Percentiles rank a stretch among this genome's conserved stretches.
phyloP scores from a whole-genome alignment of 2,113 vertebrate species.

The Lycaon pictus region DNA sequence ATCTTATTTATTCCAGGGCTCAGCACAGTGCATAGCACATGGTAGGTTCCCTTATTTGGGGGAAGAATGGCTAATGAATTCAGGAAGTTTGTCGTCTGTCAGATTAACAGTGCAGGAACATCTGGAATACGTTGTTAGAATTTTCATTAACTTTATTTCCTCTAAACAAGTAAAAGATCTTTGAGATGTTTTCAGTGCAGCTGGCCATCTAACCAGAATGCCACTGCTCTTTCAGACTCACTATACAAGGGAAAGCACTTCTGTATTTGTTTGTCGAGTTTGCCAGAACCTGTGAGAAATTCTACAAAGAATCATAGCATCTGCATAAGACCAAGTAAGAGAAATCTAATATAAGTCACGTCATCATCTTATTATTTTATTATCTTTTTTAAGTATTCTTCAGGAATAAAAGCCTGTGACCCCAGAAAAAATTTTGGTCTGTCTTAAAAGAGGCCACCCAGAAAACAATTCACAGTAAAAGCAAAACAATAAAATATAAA shows the following conservation, averaged over 20 bases:
- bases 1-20: neutral
- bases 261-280: neutral
- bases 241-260: neutral
- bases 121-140: neutral
- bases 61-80: neutral
- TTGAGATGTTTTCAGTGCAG: neutral
- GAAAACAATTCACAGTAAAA: conserved; percentile 56
- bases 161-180: neutral
- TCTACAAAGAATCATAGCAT: neutral
- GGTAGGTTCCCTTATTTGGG: neutral
- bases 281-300: conserved; percentile 12
- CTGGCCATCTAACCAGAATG: neutral
- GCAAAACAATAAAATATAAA: conserved; percentile 61
- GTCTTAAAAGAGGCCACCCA: conserved; percentile 56
- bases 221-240: neutral
- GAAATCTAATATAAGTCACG: neutral
- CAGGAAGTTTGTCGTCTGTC: neutral
- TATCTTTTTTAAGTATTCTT: neutral
- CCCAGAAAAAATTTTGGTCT: conserved; percentile 58
- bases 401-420: conserved; percentile 42
- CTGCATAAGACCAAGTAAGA: neutral
- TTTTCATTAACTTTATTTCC: conserved; percentile 10
- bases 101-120: neutral
- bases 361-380: neutral
- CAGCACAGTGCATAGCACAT: neutral